Percentiles rank a stretch among this genome's conserved stretches.
Conservation (phyloP, 2,888 invertebrate genomes). For the Pyrgus malvae region DNA sequence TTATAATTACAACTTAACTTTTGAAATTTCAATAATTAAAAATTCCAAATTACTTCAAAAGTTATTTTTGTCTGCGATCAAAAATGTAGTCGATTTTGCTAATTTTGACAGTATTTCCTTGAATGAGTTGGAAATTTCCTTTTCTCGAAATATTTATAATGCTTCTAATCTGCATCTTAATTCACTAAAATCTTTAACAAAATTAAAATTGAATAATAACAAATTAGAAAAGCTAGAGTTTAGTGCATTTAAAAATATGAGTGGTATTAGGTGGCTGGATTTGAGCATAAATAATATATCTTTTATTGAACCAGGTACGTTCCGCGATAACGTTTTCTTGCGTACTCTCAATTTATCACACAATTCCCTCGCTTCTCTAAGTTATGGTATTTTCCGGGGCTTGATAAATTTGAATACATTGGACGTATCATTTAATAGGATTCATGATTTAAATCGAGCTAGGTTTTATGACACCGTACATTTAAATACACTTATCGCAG, state of each 20-base stretch:
- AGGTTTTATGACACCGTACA: constrained; percentile 18
- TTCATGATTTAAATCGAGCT: constrained; percentile 2
- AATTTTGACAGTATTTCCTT: constrained; percentile 36
- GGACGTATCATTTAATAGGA: constrained; percentile 13
- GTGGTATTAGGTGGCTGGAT: constrained; percentile 24
- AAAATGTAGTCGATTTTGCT: constrained; percentile 40
- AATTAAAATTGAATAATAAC: constrained; percentile 43
- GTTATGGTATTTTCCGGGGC: constrained; percentile 13
- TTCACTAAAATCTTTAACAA: constrained; percentile 39
- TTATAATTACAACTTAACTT: constrained; percentile 46
- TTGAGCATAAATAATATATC: constrained; percentile 30
- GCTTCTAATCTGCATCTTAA: constrained; percentile 44
- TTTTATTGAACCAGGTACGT: constrained; percentile 32
- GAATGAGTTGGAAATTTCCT: constrained; percentile 42
- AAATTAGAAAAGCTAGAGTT: constrained; percentile 21
- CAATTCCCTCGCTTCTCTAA: constrained; percentile 27
- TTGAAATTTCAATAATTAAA: constrained; percentile 40
- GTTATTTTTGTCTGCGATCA: constrained; percentile 49
- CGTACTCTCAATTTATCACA: constrained; percentile 30
- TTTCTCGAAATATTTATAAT: constrained; percentile 42
- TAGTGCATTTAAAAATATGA: constrained; percentile 26
- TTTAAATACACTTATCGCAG: constrained; percentile 24
- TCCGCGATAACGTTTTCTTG: constrained; percentile 18
- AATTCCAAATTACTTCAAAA: constrained; percentile 38
- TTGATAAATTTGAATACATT: constrained; percentile 1